Conservation (phyloP, 2,113 vertebrate species). For the Gallinago jamesoni region DNA sequence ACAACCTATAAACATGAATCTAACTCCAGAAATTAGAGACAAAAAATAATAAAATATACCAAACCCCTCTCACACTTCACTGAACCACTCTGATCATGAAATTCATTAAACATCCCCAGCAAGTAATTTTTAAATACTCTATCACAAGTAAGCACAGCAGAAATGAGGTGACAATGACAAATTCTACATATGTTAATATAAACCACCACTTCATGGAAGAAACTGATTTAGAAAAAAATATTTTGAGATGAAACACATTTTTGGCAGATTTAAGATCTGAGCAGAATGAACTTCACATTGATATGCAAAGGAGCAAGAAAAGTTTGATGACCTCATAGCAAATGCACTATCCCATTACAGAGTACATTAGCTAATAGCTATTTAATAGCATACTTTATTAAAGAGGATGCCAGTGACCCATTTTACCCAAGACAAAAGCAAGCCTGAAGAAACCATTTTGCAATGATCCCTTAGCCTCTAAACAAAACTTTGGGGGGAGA, state of each 20-base stretch:
- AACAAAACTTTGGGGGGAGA: background rate
- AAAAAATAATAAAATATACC: background rate
- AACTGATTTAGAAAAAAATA: background rate
- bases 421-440: background rate
- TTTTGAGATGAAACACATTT: background rate
- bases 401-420: background rate
- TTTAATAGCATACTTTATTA: background rate
- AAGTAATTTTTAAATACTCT: background rate
- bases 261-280: conserved; percentile 2
- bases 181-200: background rate
- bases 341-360: background rate
- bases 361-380: background rate
- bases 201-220: background rate
- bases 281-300: background rate
- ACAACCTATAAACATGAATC: background rate
- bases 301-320: background rate
- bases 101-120: background rate
- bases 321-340: background rate
- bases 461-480: background rate
- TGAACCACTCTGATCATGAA: background rate
- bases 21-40: background rate
- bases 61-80: background rate
- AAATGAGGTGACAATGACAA: conserved; percentile 14
- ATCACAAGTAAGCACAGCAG: background rate
- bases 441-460: background rate